phyloP scores from a whole-genome alignment of 2,797 vertebrate genomes.

The Enteromius radiatus region DNA sequence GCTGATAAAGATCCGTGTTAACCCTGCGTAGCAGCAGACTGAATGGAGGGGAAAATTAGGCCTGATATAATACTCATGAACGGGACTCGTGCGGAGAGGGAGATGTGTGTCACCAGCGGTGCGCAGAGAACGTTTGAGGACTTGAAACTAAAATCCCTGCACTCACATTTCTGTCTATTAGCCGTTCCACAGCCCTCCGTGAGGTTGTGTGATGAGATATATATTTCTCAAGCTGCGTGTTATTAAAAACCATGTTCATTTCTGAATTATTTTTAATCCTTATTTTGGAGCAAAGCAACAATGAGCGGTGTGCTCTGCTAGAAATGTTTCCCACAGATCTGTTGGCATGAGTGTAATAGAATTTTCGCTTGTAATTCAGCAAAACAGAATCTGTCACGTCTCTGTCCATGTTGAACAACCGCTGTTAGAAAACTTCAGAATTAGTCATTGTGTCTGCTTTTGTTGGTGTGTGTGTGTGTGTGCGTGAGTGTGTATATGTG shows the following conservation, averaged over 20 bases:
- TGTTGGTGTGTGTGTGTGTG: conserved; percentile 18
- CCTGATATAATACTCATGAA: conserved; percentile 80
- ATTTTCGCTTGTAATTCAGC: conserved; percentile 35
- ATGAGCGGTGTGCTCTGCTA: conserved; percentile 20
- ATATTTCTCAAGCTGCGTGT: conserved; percentile 51
- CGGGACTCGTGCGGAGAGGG: conserved; percentile 60
- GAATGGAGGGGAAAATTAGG: conserved; percentile 85
- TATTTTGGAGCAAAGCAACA: conserved; percentile 22
- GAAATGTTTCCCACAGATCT: conserved; percentile 42
- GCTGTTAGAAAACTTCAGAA: conserved; percentile 26
- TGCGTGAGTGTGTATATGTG: conserved; percentile 30
- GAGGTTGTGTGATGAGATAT: conserved; percentile 46
- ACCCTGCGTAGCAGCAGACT: conserved; percentile 70
- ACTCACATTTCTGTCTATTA: conserved; percentile 43
- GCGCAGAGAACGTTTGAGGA: conserved; percentile 59
- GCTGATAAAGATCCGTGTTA: conserved; percentile 67
- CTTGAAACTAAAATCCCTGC: conserved; percentile 56
- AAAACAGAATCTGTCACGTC: neutral
- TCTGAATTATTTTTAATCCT: conserved; percentile 46
- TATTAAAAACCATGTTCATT: conserved; percentile 62
- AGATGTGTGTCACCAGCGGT: conserved; percentile 59
- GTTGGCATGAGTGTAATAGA: conserved; percentile 35
- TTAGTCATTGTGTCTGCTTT: conserved; percentile 28
- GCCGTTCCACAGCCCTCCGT: conserved; percentile 46
- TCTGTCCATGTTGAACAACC: conserved; percentile 33